Evolutionary conservation across 2,888 invertebrate genomes (phyloP), one percentile per base, ranked within the genome.

Genomic region (Epirrita christyi): DNA sequence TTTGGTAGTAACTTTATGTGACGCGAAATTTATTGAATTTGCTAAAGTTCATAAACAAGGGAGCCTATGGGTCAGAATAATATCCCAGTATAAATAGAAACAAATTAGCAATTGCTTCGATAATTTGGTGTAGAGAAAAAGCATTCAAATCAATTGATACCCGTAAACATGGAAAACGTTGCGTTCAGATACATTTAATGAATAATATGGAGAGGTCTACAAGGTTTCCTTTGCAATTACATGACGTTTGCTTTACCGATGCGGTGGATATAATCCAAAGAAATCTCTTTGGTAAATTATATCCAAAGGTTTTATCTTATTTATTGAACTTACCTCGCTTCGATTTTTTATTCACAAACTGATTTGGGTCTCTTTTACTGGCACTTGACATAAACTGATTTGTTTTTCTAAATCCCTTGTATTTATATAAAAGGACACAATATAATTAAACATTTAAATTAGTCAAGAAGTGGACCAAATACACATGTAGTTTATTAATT

Each of bases 381-480:
- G 21, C 36, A 44, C 15, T 46, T 27, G 15, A 11, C 27, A 28
- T 10, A 7, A 51, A 63, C 54, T 66, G 44, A 59, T 42, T 36
- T 48, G 54, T 37, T 32, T 59, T 34, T 36, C 43, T 38, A 41
- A 45, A 34, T 46, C 45, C 41, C 59, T 42, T 43, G 54, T 64
- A 68, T 68, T 64, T 68, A 68, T 68, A 66, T 55, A 64, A 49
- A 57, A 36, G 36, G 11, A n/a, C 53, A 68, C 68, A 68, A 68
- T 68, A 46, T 63, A 56, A 61, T 66, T 57, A 51, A 53, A 61
- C 43, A 66, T 63, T 63, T 48, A 63, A 63, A 67, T 64, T 50
- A 54, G 41, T 45, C 15, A 40, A 46, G 36, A 62, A 53, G 27
- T 66, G 54, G 61, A 55, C 38, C 57, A 61, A 59, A 63, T 32